phyloP scores from a whole-genome alignment of 2,888 invertebrate species.

The Subacronicta megacephala region DNA sequence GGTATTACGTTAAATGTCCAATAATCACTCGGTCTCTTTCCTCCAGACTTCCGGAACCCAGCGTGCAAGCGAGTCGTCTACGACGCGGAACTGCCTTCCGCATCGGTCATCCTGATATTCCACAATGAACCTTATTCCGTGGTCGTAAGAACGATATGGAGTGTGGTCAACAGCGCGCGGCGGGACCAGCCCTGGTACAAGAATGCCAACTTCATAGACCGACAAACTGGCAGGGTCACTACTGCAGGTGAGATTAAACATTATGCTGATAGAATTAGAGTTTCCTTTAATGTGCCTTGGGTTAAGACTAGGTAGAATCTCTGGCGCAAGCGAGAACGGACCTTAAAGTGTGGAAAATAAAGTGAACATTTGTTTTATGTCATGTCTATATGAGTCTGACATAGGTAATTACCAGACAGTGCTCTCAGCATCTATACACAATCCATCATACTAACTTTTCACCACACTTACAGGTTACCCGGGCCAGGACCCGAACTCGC shows the following conservation, averaged over 20 bases:
- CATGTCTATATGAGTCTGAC: too few relatives aligned
- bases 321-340: too few relatives aligned
- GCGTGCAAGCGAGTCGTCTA: constrained; percentile 79
- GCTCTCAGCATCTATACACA: too few relatives aligned
- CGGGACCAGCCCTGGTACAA: constrained; percentile 76
- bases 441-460: too few relatives aligned
- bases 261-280: background rate
- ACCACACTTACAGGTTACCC: constrained; percentile 71
- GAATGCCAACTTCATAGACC: constrained; percentile 72
- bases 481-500: constrained; percentile 81
- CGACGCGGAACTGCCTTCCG: constrained; percentile 91
- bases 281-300: background rate
- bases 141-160: constrained; percentile 95
- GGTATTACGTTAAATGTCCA: background rate
- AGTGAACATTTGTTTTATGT: too few relatives aligned
- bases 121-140: constrained; percentile 97
- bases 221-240: constrained; percentile 69
- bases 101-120: constrained; percentile 96
- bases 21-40: background rate
- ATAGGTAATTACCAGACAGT: too few relatives aligned
- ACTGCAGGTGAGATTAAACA: constrained; percentile 66
- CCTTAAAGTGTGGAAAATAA: too few relatives aligned
- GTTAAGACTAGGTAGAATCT: background rate
- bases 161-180: constrained; percentile 94
- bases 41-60: constrained; percentile 79